A percentile compares a stretch with the other conserved stretches of the same genome.
These are phyloP conservation scores for Nysson spinosus DNA, from an alignment of 2,888 invertebrate genomes.

Conservation along the genomic window DNA sequence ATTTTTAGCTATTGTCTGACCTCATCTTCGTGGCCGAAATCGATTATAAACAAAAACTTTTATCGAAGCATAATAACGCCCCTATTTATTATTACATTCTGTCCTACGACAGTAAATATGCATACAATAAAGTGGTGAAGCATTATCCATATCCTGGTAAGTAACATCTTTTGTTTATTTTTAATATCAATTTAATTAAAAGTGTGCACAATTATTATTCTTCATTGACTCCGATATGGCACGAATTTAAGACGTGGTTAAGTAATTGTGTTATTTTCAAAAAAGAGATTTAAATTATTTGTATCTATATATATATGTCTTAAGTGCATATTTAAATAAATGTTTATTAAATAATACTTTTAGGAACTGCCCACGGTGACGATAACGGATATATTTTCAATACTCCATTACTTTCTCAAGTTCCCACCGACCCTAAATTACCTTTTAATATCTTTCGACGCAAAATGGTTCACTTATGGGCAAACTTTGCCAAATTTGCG, in stretches of 20 bases:
- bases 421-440: conserved; percentile 56
- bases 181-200: too few species aligned
- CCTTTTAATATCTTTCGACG: conserved; percentile 71
- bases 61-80: background rate
- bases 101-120: background rate
- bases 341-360: conserved; percentile 5
- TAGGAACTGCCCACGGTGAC: conserved; percentile 81
- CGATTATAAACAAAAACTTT: background rate
- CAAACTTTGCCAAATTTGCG: conserved; percentile 80
- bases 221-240: too few species aligned
- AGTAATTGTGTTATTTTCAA: too few species aligned
- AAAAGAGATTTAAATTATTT: too few species aligned
- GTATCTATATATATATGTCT: too few species aligned
- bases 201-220: too few species aligned
- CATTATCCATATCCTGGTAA: background rate
- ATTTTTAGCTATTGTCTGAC: background rate
- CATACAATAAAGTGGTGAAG: background rate
- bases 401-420: conserved; percentile 47
- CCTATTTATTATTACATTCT: background rate
- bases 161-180: too few species aligned
- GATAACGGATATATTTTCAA: conserved; percentile 81
- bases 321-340: conserved; percentile 24
- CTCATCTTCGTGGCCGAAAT: background rate
- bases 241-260: too few species aligned
- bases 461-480: conserved; percentile 80